phyloP scores from a whole-genome alignment of 2,888 invertebrate species.

The Trichopria drosophilae region DNA sequence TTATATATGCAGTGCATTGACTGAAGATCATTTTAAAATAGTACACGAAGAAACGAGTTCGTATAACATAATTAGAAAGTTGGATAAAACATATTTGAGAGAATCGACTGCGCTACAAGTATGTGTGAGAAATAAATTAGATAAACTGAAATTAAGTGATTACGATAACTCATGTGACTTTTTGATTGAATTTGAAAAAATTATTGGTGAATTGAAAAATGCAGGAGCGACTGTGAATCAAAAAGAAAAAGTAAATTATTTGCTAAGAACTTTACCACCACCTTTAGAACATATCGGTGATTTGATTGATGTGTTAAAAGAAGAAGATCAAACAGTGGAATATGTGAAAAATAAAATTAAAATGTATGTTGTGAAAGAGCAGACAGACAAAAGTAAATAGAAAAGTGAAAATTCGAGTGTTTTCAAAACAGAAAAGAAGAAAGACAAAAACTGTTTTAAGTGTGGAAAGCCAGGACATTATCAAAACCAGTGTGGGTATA shows the following conservation, averaged over 20 bases:
- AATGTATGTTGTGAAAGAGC: slow-evolving; percentile 19
- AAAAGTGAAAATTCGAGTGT: slow-evolving; percentile 26
- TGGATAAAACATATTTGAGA: too few species aligned
- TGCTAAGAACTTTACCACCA: slow-evolving; percentile 37
- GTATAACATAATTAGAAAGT: too few species aligned
- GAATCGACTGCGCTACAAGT: not conserved
- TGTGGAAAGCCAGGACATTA: slow-evolving; percentile 30
- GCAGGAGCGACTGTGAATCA: slow-evolving; percentile 36
- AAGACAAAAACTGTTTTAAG: slow-evolving; percentile 13
- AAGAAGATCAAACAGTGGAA: slow-evolving; percentile 32
- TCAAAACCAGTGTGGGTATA: slow-evolving; percentile 23
- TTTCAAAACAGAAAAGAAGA: slow-evolving; percentile 17
- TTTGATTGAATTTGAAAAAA: slow-evolving; percentile 15
- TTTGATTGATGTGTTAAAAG: slow-evolving; percentile 30
- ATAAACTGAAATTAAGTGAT: too few species aligned
- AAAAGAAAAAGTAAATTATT: slow-evolving; percentile 39
- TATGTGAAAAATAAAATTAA: slow-evolving; percentile 36
- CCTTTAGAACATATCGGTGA: slow-evolving; percentile 39
- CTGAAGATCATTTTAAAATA: slow-evolving; percentile 31
- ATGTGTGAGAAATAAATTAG: slow-evolving; percentile 2
- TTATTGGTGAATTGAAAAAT: slow-evolving; percentile 35
- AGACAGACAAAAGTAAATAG: slow-evolving; percentile 8
- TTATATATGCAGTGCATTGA: slow-evolving; percentile 27
- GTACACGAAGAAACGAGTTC: slow-evolving; percentile 25
- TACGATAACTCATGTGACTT: too few species aligned